These are phyloP conservation scores for Mesembrinibis cayennensis DNA, from an alignment of 2,113 vertebrate species.

Conservation along the genomic window DNA sequence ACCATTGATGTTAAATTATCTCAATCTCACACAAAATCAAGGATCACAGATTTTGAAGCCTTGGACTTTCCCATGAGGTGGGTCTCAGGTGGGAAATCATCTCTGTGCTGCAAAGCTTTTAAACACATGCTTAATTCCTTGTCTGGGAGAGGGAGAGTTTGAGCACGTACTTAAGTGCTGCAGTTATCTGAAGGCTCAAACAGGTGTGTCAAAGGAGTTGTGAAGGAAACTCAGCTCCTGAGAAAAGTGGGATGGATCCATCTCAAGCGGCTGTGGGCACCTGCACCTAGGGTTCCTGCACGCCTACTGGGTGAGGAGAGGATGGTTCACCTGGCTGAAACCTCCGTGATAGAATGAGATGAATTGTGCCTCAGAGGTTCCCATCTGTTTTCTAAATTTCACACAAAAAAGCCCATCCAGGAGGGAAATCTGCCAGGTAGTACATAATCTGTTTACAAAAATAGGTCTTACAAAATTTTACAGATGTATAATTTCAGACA, in stretches of 20 bases:
- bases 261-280: neutral
- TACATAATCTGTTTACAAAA: neutral
- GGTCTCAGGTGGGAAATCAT: neutral
- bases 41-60: neutral
- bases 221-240: neutral
- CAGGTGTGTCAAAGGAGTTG: neutral
- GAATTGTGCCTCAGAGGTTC: neutral
- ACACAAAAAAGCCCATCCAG: neutral
- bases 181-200: neutral
- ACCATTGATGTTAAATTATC: neutral
- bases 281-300: neutral
- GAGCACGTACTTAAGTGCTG: neutral
- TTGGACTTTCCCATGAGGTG: neutral
- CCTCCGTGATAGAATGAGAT: neutral
- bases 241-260: neutral
- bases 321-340: neutral
- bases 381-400: neutral
- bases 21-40: neutral
- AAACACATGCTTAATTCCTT: neutral
- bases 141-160: neutral
- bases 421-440: neutral
- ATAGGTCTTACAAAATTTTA: neutral
- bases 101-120: neutral
- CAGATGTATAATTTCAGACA: rapidly evolving
- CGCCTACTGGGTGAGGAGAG: rapidly evolving